phyloP scores from a whole-genome alignment of 2,113 vertebrate genomes.

The Rhynchopsitta pachyrhyncha region DNA sequence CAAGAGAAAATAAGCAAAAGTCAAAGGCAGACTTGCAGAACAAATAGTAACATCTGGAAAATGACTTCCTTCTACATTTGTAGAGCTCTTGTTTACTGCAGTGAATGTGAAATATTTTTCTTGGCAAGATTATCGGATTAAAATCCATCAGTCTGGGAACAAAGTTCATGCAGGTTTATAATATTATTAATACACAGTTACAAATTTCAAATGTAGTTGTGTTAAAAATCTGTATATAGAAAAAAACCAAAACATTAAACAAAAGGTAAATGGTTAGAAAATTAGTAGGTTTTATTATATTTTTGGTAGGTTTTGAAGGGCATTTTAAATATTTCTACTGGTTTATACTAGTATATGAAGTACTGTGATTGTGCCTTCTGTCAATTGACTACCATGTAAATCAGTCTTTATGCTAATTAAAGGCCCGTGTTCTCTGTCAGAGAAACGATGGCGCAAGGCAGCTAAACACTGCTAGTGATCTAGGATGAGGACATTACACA shows the following conservation, averaged over 20 bases:
- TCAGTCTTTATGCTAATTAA: not conserved
- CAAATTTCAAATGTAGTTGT: not conserved
- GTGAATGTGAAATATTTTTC: conserved; percentile 72
- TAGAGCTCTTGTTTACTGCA: conserved; percentile 54
- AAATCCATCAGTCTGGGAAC: conserved; percentile 55
- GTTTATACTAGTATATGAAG: not conserved
- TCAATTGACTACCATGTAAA: not conserved
- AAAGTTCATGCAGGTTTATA: conserved; percentile 39
- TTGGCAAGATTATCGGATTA: conserved; percentile 58
- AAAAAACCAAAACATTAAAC: not conserved
- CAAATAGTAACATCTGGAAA: conserved; percentile 82
- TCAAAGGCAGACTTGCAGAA: conserved; percentile 73
- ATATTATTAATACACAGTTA: not conserved
- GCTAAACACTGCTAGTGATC: not conserved
- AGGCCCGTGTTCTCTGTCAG: not conserved
- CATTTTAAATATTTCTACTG: not conserved
- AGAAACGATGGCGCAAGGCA: not conserved
- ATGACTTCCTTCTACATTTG: conserved; percentile 72
- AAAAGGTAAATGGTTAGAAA: not conserved
- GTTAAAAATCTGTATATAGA: not conserved
- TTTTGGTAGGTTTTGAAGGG: not conserved
- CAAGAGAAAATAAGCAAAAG: conserved; percentile 82
- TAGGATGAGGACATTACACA: not conserved
- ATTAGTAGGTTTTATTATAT: not conserved
- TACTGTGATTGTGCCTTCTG: not conserved